phyloP scores from a whole-genome alignment of 2,113 vertebrate genomes.

The Tinamus guttatus region DNA sequence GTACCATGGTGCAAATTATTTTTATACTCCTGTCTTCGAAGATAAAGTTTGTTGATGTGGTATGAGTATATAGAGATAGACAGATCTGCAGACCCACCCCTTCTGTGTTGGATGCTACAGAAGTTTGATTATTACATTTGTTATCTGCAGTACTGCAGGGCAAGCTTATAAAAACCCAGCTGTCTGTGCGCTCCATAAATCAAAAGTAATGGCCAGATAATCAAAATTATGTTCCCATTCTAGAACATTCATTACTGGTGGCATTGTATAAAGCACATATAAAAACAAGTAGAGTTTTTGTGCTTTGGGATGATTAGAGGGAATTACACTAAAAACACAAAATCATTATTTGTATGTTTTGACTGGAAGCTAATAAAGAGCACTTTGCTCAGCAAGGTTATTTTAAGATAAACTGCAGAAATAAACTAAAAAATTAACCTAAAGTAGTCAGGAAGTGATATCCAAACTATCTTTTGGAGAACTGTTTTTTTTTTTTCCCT shows the following conservation, averaged over 20 bases:
- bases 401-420: constrained; percentile 44
- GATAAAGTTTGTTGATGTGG: constrained; percentile 45
- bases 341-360: constrained; percentile 25
- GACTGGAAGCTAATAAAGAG: constrained; percentile 30
- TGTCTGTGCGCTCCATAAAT: constrained; percentile 65
- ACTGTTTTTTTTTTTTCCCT: neutral
- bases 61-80: constrained; percentile 2
- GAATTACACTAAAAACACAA: constrained; percentile 40
- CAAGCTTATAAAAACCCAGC: constrained; percentile 68
- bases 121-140: constrained; percentile 70
- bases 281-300: constrained; percentile 44
- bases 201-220: constrained; percentile 74
- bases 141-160: constrained; percentile 70
- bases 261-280: constrained; percentile 45
- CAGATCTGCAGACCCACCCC: constrained; percentile 1
- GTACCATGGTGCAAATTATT: constrained; percentile 45
- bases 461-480: neutral
- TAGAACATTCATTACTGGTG: constrained; percentile 67
- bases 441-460: neutral
- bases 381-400: constrained; percentile 24
- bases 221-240: constrained; percentile 70
- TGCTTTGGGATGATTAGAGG: constrained; percentile 39
- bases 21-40: constrained; percentile 24
- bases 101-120: constrained; percentile 40
- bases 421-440: constrained; percentile 47